Evolutionary conservation across 2,113 vertebrate genomes (phyloP).

Genomic region (Melozone crissalis): DNA sequence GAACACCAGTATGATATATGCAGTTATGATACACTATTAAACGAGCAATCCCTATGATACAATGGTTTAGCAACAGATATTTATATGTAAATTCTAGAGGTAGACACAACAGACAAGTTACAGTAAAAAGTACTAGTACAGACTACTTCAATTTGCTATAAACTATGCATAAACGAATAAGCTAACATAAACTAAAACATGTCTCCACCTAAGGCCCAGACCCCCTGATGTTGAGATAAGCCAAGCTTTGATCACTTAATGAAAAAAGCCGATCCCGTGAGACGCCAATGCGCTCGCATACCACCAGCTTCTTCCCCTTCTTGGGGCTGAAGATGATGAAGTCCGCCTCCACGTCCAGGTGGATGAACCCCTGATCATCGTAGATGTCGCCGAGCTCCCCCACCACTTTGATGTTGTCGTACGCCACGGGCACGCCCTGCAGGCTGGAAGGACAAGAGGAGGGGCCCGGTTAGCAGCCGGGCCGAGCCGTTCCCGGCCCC

Average conservation of each 20-base stretch:
- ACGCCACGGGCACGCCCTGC: conserved; percentile 90
- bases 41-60: rapidly evolving
- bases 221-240: rapidly evolving
- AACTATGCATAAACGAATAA: background rate
- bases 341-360: conserved; percentile 88
- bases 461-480: background rate
- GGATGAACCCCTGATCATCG: conserved; percentile 91
- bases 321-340: conserved; percentile 89
- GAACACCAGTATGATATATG: rapidly evolving
- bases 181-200: background rate
- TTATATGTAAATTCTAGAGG: rapidly evolving
- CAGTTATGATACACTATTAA: background rate
- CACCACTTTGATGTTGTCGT: conserved; percentile 85
- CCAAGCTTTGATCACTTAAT: background rate
- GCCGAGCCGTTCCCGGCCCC: too few species aligned
- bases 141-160: too few species aligned
- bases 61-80: background rate
- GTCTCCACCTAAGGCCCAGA: background rate
- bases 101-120: rapidly evolving
- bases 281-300: conserved; percentile 31
- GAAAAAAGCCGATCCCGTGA: background rate
- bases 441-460: conserved; percentile 71
- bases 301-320: conserved; percentile 84
- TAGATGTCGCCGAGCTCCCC: conserved; percentile 87
- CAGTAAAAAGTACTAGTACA: background rate